phyloP scores from a whole-genome alignment of 2,888 invertebrate species.

The Polyommatus icarus region DNA sequence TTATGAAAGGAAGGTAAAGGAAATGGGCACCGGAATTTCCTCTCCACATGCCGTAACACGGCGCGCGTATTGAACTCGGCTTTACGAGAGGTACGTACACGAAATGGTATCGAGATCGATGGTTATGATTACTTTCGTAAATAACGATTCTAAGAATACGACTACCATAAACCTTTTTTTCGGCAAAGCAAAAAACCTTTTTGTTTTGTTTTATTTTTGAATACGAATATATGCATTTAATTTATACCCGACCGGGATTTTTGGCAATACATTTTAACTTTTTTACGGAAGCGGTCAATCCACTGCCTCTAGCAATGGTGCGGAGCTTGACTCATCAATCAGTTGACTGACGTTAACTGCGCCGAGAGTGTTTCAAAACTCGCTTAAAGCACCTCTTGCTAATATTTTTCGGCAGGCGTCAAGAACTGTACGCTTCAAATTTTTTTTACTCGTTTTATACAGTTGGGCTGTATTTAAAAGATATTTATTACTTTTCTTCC shows the following conservation, averaged over 20 bases:
- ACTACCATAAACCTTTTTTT: background rate
- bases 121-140: constrained; percentile 3
- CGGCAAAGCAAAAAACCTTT: background rate
- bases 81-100: constrained; percentile 23
- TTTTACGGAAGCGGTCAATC: constrained; percentile 1
- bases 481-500: background rate
- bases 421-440: background rate
- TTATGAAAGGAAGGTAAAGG: constrained; percentile 32
- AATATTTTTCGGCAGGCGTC: constrained; percentile 20
- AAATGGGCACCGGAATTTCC: constrained; percentile 31
- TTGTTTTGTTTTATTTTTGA: background rate
- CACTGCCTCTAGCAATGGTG: background rate
- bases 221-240: background rate
- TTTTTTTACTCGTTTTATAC: background rate
- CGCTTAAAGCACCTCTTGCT: constrained; percentile 26
- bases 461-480: background rate
- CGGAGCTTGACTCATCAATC: constrained; percentile 14
- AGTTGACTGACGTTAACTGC: constrained; percentile 4
- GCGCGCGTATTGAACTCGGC: constrained; percentile 26
- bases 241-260: background rate
- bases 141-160: background rate
- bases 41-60: constrained; percentile 30
- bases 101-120: constrained; percentile 20
- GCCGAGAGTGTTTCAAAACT: constrained; percentile 17
- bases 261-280: background rate